These are phyloP conservation scores for Drosophila tripunctata DNA, from an alignment of 2,888 invertebrate genomes.

Conservation along the genomic window DNA sequence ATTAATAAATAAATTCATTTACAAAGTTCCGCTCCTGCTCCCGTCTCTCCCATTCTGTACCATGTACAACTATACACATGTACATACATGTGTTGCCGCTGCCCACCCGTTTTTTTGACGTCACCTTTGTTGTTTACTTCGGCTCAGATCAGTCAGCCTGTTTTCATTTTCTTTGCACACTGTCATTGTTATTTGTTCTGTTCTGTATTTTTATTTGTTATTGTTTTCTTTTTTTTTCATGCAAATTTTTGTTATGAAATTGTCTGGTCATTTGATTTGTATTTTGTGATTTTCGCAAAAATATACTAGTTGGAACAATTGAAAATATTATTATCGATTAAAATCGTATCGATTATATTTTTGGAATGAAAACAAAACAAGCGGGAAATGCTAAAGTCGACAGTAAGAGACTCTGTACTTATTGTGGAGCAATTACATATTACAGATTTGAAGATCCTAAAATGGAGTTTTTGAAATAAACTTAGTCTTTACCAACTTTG, in stretches of 20 bases:
- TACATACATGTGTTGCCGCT: neutral
- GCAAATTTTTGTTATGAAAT: constrained; percentile 77
- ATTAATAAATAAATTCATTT: constrained; percentile 72
- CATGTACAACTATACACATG: neutral
- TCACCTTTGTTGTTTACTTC: constrained; percentile 80
- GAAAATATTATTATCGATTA: constrained; percentile 14
- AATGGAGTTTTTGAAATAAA: no score
- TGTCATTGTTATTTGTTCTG: constrained; percentile 37
- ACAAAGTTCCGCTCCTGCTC: constrained; percentile 52
- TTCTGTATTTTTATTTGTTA: neutral
- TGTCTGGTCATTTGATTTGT: constrained; percentile 68
- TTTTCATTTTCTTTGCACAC: constrained; percentile 65
- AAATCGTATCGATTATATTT: constrained; percentile 24
- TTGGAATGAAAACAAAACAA: constrained; percentile 6
- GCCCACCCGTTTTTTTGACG: constrained; percentile 68
- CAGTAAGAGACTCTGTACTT: no score
- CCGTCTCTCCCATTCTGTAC: constrained; percentile 4
- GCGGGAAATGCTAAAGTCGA: no score
- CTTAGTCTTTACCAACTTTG: no score
- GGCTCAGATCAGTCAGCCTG: constrained; percentile 43
- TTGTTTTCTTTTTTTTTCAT: constrained; percentile 35
- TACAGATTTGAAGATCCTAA: no score
- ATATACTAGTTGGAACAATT: constrained; percentile 49
- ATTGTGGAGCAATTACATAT: no score
- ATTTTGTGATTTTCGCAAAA: constrained; percentile 62